Base-by-base conservation (phyloP, 2,113 vertebrate species). In the Bubo blakistoni region DNA sequence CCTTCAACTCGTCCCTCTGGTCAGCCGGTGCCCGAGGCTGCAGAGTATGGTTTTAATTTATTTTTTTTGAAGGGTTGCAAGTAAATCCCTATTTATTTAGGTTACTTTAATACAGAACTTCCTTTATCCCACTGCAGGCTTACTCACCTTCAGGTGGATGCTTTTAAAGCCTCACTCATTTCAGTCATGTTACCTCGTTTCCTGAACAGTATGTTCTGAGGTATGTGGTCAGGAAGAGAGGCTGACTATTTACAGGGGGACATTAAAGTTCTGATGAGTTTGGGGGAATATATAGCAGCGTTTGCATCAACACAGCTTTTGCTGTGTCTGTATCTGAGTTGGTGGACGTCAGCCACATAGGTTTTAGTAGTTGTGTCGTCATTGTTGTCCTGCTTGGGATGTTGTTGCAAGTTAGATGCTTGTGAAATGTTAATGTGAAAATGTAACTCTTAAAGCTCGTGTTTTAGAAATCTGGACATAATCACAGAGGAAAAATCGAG, bases 351-450 rank as follows among this genome's bases (percentile, higher is more conserved):
- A 96, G 74, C 88, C 94, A 85, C 84, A 49, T 65, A 42, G 83
- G 84, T 79, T 96, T 96, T 94, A 95, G 76, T 88, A 58, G 65
- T 86, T 83, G 67, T 92, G 94, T 95, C 59, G 51, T 97, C 92
- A 90, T 38, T 72, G 46, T 94, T 34, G 26, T 91, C 86, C 95
- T 96, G 70, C 85, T 94, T 93, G 92, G 54, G 82, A 93, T 96
- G 88, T 94, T 96, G 80, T 79, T 96, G 95, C 95, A 92, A 86
- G 91, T 94, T 94, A 47, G 81, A 73, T 92, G 78, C 65, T 90
- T 90, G 65, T 88, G 83, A 94, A 96, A 96, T 96, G 80, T 65
- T 93, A 55, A 82, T 82, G 66, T 52, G 62, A 86, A 42, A n/a
- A 25, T 77, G 70, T 82, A 76, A 84, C 65, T 88, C 52, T 26